phyloP scores from a whole-genome alignment of 1,140 invertebrate genomes.

The Drosophila ambigua region DNA sequence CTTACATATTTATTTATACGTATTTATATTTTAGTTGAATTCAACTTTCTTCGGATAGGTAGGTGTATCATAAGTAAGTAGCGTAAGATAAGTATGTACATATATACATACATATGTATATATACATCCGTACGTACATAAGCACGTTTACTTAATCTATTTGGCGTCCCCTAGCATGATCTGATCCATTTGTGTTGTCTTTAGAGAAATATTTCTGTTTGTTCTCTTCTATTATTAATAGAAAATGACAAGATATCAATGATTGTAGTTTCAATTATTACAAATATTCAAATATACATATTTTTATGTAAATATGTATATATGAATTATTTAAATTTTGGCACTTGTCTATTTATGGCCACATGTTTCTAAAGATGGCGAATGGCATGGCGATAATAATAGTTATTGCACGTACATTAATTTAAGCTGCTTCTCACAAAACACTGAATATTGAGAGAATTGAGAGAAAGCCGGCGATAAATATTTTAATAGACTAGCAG shows the following conservation, averaged over 20 bases:
- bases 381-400: slow-evolving; percentile 21
- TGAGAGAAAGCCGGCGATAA: neutral
- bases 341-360: slow-evolving; percentile 59
- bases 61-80: too few relatives aligned
- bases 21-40: too few relatives aligned
- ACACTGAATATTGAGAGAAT: neutral
- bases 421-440: slow-evolving; percentile 3
- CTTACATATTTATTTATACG: too few relatives aligned
- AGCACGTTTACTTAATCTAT: neutral
- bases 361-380: slow-evolving; percentile 52
- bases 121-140: slow-evolving; percentile 6
- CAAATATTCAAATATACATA: too few relatives aligned
- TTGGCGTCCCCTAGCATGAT: slow-evolving; percentile 13
- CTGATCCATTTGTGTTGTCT: slow-evolving; percentile 5
- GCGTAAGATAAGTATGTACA: too few relatives aligned
- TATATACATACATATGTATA: neutral
- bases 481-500: neutral
- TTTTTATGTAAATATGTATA: slow-evolving; percentile 1
- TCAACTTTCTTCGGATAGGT: too few relatives aligned
- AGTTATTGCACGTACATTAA: slow-evolving; percentile 48
- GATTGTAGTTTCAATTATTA: too few relatives aligned
- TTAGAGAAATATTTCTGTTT: slow-evolving; percentile 12
- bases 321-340: slow-evolving; percentile 37
- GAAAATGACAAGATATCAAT: too few relatives aligned
- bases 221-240: neutral